phyloP scores from a whole-genome alignment of 2,888 invertebrate genomes.

The Brassicogethes aeneus region DNA sequence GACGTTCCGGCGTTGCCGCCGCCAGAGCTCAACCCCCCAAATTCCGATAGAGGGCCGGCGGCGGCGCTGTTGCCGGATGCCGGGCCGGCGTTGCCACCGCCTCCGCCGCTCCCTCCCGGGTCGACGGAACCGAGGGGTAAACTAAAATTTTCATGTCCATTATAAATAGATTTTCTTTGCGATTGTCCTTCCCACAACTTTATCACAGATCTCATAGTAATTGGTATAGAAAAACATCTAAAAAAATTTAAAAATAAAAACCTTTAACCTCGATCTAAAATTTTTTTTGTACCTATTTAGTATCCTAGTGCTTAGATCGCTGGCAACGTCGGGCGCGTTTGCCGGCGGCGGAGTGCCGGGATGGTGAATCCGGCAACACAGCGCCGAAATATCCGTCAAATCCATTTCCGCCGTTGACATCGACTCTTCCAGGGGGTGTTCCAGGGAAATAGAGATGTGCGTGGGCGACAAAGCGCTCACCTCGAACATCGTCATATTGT shows the following conservation, averaged over 20 bases:
- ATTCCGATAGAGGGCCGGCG: conserved; percentile 41
- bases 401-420: conserved; percentile 90
- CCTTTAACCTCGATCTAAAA: conserved; percentile 45
- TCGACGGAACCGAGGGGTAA: conserved; percentile 60
- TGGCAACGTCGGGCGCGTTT: conserved; percentile 39
- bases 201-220: conserved; percentile 81
- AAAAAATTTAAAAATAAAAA: no score
- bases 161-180: conserved; percentile 41
- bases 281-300: conserved; percentile 84
- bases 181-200: conserved; percentile 75
- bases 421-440: conserved; percentile 86
- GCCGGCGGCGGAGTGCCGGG: conserved; percentile 40
- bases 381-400: conserved; percentile 68
- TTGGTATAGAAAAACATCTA: conserved; percentile 75
- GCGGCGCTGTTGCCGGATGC: conserved; percentile 34
- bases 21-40: conserved; percentile 36
- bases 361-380: conserved; percentile 69
- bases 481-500: conserved; percentile 81
- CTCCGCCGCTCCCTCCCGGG: conserved; percentile 48
- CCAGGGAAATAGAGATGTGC: conserved; percentile 81
- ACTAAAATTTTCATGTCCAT: conserved; percentile 48
- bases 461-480: conserved; percentile 84
- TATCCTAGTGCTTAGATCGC: conserved; percentile 55
- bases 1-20: no score
- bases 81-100: conserved; percentile 38